Evolutionary conservation across 2,888 invertebrate genomes (phyloP), one percentile per base, ranked within the genome.

Genomic region (Drosophila pegasa): DNA sequence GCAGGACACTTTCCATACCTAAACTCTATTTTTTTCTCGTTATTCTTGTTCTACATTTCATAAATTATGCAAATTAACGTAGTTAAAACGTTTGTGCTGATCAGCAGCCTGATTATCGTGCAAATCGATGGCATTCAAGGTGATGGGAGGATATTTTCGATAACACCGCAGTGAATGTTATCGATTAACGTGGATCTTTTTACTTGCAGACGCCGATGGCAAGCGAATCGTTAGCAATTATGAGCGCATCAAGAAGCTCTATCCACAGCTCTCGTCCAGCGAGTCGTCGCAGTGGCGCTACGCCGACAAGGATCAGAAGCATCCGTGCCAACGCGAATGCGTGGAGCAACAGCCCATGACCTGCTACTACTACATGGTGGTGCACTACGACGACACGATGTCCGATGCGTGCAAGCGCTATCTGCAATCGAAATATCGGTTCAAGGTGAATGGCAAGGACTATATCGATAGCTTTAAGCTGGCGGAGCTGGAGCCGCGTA

Each of bases 351-450:
- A 88, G 51, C 67, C 83, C 1, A 88, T 90, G 90, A 90, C 88
- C 12, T 91, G 91, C 58, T 91, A 91, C 58, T 91, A 91, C 59
- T 89, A 91, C 35, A 81, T 91, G 80, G 83, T 90, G 3, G 82
- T 90, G 1, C 91, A 91, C 57, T 87, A 90, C 50, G 91, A 91
- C 14, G 90, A 91, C 52, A 91, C 91, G 8, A 89, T 91, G 90
- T 76, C 89, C 14, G 81, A 80, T 2, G 81, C 87, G 4, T 91
- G 91, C 61, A 75, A 81, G 25, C 81, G 84, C 2, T 91, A 89
- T 64, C 74, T 90, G 10, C 79, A 88, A 54, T 40, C 72, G 3
- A 84, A 80, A 29, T 89, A 83, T 68, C 87, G 88, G 14, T 90
- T 78, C 47, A 84, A 77, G 48, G 10, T 82, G 7, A 78, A 71